These are phyloP conservation scores for Trematomus bernacchii DNA, from an alignment of 2,797 vertebrate species.

Conservation along the genomic window DNA sequence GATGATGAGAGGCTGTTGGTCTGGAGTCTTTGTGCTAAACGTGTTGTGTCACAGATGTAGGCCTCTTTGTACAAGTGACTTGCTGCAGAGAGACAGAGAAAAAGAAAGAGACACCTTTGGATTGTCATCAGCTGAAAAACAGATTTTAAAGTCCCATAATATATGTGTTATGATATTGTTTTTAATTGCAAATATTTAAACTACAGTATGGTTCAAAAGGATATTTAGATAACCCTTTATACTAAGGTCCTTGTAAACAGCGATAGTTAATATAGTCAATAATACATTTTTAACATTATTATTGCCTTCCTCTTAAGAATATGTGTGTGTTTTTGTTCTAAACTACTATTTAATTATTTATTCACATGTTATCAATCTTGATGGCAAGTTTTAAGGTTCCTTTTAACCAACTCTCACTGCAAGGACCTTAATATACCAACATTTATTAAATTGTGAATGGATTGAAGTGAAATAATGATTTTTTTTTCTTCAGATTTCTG, in stretches of 20 bases:
- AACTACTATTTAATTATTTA: too few species aligned
- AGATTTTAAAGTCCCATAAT: not conserved
- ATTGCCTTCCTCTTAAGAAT: too few species aligned
- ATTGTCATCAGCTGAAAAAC: not conserved
- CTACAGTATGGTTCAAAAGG: not conserved
- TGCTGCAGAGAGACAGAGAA: conserved; percentile 50
- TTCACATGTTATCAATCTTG: not conserved
- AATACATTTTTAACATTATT: not conserved
- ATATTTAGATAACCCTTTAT: not conserved
- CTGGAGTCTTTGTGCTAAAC: conserved; percentile 59
- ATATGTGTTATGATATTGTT: not conserved
- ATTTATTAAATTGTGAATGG: not conserved
- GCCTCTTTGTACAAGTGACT: conserved; percentile 67
- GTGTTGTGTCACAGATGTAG: conserved; percentile 74
- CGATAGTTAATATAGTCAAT: not conserved
- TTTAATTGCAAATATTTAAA: not conserved
- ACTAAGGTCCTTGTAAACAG: not conserved
- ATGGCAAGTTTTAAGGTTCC: not conserved
- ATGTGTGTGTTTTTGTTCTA: too few species aligned
- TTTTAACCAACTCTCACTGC: too few species aligned
- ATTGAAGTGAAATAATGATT: not conserved
- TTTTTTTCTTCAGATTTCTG: conserved; percentile 3
- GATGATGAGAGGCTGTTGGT: conserved; percentile 54
- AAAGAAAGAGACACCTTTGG: not conserved
- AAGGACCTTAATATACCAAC: too few species aligned